A percentile compares a stretch with the other conserved stretches of the same genome.
Conservation (phyloP, 2,888 invertebrate species). For the Perithous albicinctus region DNA sequence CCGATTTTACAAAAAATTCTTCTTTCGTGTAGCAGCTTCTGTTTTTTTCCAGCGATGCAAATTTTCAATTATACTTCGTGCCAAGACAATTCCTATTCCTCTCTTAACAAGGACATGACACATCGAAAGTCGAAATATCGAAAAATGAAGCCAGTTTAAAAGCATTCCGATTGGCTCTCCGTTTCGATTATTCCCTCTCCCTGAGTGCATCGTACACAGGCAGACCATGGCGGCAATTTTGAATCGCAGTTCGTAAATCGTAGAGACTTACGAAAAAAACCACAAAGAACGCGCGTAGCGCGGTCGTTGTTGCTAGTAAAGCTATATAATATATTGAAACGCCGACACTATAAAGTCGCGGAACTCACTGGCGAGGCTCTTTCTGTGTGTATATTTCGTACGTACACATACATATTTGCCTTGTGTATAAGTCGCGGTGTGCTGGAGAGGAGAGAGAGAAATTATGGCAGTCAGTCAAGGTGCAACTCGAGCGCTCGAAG, state of each 20-base stretch:
- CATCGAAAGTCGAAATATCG: too few species aligned
- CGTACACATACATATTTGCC: constrained; percentile 1
- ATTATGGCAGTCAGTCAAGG: constrained; percentile 69
- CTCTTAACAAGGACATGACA: too few species aligned
- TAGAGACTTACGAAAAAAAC: too few species aligned
- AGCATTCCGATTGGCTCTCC: too few species aligned
- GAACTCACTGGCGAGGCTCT: neutral
- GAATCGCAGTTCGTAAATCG: too few species aligned
- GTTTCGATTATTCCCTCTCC: too few species aligned
- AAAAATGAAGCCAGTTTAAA: too few species aligned
- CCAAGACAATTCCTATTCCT: neutral
- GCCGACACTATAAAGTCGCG: neutral
- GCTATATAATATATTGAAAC: constrained; percentile 2
- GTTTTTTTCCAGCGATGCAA: neutral
- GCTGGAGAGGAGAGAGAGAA: constrained; percentile 67
- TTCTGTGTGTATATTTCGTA: constrained; percentile 1
- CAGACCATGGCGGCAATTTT: too few species aligned
- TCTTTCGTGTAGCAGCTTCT: neutral
- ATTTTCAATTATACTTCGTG: neutral
- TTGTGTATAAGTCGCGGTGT: constrained; percentile 33
- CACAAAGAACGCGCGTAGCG: too few species aligned
- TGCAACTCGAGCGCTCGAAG: constrained; percentile 67
- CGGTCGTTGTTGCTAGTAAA: too few species aligned
- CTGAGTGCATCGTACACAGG: too few species aligned
- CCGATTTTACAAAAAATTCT: too few species aligned